Evolutionary conservation across 2,797 vertebrate species (phyloP).

Genomic region (Megaceryle alcyon): DNA sequence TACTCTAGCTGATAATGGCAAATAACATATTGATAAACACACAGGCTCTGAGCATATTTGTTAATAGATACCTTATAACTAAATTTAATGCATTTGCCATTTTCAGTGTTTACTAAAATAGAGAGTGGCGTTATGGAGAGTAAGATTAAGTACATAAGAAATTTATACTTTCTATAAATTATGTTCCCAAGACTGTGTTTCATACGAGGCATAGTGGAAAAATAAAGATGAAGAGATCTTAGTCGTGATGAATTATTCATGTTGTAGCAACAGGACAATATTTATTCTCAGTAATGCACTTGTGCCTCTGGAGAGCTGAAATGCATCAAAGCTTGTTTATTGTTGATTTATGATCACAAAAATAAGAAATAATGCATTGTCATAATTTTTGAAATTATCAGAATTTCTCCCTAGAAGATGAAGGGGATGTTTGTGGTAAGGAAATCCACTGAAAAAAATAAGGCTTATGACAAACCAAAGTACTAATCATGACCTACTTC

Average conservation of each 20-base stretch:
- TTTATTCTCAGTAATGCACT: slow-evolving; percentile 31
- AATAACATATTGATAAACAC: slow-evolving; percentile 4
- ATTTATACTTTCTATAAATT: slow-evolving; percentile 36
- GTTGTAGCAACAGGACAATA: slow-evolving; percentile 2
- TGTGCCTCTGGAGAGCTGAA: slow-evolving; percentile 30
- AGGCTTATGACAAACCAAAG: background rate
- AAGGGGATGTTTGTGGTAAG: background rate
- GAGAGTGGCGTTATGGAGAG: background rate
- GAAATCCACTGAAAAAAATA: background rate
- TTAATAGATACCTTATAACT: slow-evolving; percentile 9
- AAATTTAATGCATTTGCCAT: slow-evolving; percentile 6
- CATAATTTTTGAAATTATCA: background rate
- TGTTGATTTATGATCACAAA: slow-evolving; percentile 2
- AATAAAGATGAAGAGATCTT: slow-evolving; percentile 37
- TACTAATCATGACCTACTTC: background rate
- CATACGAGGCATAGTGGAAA: background rate
- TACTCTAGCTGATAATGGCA: slow-evolving; percentile 1
- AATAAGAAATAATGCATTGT: background rate
- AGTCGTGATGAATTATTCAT: slow-evolving; percentile 51
- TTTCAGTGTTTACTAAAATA: slow-evolving; percentile 17
- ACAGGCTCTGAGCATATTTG: background rate
- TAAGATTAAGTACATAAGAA: background rate
- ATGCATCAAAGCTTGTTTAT: background rate
- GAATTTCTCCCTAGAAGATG: background rate
- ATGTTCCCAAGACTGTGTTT: background rate